Conservation (phyloP, 2,888 invertebrate species). For the Phania funesta region DNA sequence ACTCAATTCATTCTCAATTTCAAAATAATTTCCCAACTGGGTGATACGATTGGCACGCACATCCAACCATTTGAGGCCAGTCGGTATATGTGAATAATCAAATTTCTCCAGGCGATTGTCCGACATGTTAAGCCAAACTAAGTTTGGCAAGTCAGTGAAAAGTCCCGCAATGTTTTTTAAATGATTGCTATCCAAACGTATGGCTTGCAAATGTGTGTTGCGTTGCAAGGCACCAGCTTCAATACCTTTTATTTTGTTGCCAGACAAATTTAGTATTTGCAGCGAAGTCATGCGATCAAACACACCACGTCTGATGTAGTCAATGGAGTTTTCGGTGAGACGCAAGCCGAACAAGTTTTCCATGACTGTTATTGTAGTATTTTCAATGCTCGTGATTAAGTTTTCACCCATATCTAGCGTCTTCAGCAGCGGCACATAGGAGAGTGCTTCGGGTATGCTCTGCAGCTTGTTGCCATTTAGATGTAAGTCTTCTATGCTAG, state of each 20-base stretch:
- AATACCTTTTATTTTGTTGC: conserved; percentile 89
- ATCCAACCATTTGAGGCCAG: conserved; percentile 92
- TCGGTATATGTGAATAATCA: conserved; percentile 92
- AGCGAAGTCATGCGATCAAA: conserved; percentile 89
- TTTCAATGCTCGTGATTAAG: conserved; percentile 89
- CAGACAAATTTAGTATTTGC: conserved; percentile 92
- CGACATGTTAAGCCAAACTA: conserved; percentile 94
- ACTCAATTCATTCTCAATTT: conserved; percentile 86
- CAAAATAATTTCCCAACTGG: conserved; percentile 89
- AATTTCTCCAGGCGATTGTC: conserved; percentile 94
- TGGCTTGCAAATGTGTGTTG: conserved; percentile 90
- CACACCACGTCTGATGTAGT: conserved; percentile 88
- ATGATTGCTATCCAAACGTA: conserved; percentile 92
- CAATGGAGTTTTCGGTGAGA: conserved; percentile 92
- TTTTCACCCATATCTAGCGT: conserved; percentile 96
- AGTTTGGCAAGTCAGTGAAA: conserved; percentile 89
- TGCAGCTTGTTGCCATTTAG: conserved; percentile 92
- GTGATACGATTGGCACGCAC: conserved; percentile 92
- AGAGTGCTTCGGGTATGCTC: conserved; percentile 89
- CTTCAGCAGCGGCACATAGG: conserved; percentile 90
- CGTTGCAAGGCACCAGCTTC: conserved; percentile 90
- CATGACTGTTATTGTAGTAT: conserved; percentile 91
- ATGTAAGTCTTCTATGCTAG: conserved; percentile 93
- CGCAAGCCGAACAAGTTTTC: conserved; percentile 92
- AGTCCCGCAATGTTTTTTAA: conserved; percentile 90